Evolutionary conservation across 1,140 invertebrate species (phyloP).

Genomic region (Lasaia peninsularis): DNA sequence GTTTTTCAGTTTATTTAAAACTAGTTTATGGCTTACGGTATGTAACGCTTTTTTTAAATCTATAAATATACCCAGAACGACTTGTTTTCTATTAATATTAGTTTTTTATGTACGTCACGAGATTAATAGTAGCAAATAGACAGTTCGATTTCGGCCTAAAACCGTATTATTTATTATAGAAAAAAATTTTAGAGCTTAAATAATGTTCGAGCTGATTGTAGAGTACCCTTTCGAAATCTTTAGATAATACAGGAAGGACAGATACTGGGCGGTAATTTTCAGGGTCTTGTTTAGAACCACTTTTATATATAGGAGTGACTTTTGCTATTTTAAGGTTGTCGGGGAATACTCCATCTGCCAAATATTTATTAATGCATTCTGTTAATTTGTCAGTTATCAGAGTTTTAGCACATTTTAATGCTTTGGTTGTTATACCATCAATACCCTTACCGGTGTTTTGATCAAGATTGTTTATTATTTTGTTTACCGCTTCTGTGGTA

Average conservation of each 20-base stretch:
- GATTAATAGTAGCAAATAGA: not conserved
- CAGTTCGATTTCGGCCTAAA: not conserved
- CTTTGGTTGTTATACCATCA: constrained; percentile 27
- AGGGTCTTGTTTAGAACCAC: constrained; percentile 22
- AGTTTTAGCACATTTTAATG: constrained; percentile 29
- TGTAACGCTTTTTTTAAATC: constrained; percentile 1
- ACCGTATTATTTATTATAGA: not conserved
- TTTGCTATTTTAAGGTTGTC: too few species aligned
- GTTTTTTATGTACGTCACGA: not conserved
- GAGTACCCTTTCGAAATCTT: constrained; percentile 25
- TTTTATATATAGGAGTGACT: constrained; percentile 24
- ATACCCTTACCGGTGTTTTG: constrained; percentile 26
- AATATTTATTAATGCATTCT: constrained; percentile 26
- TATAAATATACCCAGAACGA: not conserved
- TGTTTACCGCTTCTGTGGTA: constrained; percentile 20
- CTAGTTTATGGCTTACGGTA: not conserved
- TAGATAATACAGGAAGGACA: constrained; percentile 27
- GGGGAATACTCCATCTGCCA: constrained; percentile 24
- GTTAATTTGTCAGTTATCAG: constrained; percentile 22
- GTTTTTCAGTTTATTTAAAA: not conserved
- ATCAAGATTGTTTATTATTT: constrained; percentile 29
- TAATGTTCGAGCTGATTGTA: constrained; percentile 7
- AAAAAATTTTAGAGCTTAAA: not conserved
- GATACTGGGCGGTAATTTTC: constrained; percentile 32
- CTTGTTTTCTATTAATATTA: not conserved